Evolutionary conservation across 2,797 vertebrate species (phyloP).

Genomic region (Etheostoma nigrum): DNA sequence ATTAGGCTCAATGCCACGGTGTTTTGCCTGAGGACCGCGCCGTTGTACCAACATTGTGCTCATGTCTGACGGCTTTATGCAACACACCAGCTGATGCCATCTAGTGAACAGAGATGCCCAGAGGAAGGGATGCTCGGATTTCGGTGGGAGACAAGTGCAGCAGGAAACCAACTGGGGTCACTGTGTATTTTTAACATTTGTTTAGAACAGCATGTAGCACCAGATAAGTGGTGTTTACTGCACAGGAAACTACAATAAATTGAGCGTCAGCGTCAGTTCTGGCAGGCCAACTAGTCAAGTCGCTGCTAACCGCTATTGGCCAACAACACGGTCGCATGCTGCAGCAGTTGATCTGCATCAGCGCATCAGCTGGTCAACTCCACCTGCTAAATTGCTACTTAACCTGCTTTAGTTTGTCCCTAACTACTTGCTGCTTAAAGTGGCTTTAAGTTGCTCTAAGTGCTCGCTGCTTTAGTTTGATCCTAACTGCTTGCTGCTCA

Average conservation of each 20-base stretch:
- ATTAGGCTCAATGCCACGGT: constrained; percentile 86
- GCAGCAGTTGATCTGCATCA: too few species aligned
- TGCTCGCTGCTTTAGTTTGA: too few species aligned
- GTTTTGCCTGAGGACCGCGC: constrained; percentile 66
- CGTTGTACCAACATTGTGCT: constrained; percentile 60
- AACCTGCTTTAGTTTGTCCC: too few species aligned
- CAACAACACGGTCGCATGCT: too few species aligned
- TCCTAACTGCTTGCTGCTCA: too few species aligned
- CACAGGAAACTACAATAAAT: not conserved
- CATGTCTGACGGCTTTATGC: constrained; percentile 59
- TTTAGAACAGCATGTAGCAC: constrained; percentile 28
- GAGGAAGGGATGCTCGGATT: constrained; percentile 30
- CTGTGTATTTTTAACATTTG: constrained; percentile 48
- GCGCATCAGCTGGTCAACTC: too few species aligned
- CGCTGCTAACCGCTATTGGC: too few species aligned
- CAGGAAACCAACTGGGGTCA: constrained; percentile 38
- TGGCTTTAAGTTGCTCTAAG: too few species aligned
- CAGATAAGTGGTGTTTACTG: constrained; percentile 24
- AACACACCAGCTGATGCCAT: constrained; percentile 68
- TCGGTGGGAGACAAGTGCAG: constrained; percentile 35
- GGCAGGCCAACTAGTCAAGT: too few species aligned
- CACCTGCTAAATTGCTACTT: too few species aligned
- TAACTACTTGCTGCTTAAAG: too few species aligned
- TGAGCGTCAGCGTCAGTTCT: too few species aligned
- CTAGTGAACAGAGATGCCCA: constrained; percentile 26